These are phyloP conservation scores for Dicroscelio sp. DNA, from an alignment of 2,888 invertebrate species.

Conservation along the genomic window DNA sequence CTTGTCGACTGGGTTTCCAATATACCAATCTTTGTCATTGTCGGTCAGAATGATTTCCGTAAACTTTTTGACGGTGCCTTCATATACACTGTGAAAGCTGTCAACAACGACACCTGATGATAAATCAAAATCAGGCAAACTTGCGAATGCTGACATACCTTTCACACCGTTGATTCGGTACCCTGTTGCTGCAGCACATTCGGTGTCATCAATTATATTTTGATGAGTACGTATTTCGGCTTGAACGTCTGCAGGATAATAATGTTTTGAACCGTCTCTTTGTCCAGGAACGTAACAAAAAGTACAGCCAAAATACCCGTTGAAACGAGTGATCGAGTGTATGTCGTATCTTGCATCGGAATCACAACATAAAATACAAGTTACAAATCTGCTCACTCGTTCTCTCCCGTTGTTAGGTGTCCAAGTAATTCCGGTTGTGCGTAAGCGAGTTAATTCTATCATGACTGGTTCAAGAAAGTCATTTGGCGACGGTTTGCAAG, in stretches of 20 bases:
- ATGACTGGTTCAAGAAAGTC: not conserved
- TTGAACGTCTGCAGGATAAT: not conserved
- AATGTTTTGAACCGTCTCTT: not conserved
- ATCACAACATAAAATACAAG: not conserved
- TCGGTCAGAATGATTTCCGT: constrained; percentile 1
- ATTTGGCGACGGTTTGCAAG: not conserved
- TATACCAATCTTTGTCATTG: not conserved
- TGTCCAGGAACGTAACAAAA: not conserved
- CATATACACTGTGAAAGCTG: constrained; percentile 17
- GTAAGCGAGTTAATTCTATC: not conserved
- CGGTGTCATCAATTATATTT: not conserved
- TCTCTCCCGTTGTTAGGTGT: not conserved
- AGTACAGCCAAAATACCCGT: constrained; percentile 8
- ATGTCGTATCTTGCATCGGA: constrained; percentile 5
- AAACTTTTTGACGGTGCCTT: not conserved
- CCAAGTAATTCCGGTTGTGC: not conserved
- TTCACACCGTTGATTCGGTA: not conserved
- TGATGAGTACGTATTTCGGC: not conserved
- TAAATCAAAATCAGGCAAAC: too few relatives aligned
- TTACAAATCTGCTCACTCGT: constrained; percentile 1
- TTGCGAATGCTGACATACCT: not conserved
- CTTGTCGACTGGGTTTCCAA: not conserved
- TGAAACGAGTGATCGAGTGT: not conserved
- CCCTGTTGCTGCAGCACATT: not conserved
- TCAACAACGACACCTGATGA: constrained; percentile 14